Base-by-base conservation (phyloP, 2,888 invertebrate genomes). In the Dryocosmus kuriphilus region DNA sequence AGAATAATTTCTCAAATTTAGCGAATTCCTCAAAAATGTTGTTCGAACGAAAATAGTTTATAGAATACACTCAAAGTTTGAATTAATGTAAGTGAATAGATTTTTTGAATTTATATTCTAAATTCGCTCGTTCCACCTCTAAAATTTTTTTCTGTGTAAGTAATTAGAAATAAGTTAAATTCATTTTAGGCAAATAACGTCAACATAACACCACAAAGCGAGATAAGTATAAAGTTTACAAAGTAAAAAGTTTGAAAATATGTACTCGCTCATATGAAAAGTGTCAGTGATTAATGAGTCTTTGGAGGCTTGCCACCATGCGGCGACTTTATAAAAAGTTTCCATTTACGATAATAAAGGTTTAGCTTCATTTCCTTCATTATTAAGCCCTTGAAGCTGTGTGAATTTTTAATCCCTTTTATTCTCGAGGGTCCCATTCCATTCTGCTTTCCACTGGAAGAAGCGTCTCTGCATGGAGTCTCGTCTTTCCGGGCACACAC, bases 391-490 rank as follows among this genome's bases (percentile, higher is more conserved):
- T 71, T 71, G 71, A 51, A 71, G 71, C 71, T 30, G 27, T n/a
- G 51, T 71, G 51, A 71, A 71, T 46, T 71, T 71, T 71, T 71
- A 71, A 71, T 71, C 51, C 71, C 71, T 57, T 76, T 78, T 78
- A 76, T 78, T 67, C 76, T 78, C 78, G 79, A 74, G 46, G 71
- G 71, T 32, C 71, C 30, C 77, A 79, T 79, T 79, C 78, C 79
- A 79, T 79, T 80, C 76, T 80, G 77, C 65, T 79, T 80, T 77
- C 75, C 80, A 79, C 78, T 78, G 77, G 80, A 82, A 80, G 79
- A 82, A 79, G 79, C 80, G 77, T 82, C 82, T 82, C 80, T 78
- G 79, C 80, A 74, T 76, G 82, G 63, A 71, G 77, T 63, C 78
- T 79, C 79, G 78, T 80, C 80, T 80, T 80, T 82, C 80, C 71